These are phyloP conservation scores for Oryzias curvinotus DNA, from an alignment of 2,113 vertebrate genomes.

Conservation along the genomic window DNA sequence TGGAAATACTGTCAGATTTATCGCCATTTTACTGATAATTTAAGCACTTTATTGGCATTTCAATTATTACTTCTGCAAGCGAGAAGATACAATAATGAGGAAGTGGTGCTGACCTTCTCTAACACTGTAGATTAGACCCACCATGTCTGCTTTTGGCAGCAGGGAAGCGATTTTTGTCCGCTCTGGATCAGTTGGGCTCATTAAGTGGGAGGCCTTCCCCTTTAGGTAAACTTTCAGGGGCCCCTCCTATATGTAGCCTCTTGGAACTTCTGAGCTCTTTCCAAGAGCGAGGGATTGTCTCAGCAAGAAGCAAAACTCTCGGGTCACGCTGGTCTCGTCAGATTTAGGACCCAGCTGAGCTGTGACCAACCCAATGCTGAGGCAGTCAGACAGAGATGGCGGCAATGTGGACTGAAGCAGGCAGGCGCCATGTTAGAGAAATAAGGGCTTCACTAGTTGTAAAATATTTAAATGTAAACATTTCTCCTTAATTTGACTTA, in stretches of 20 bases:
- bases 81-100: neutral
- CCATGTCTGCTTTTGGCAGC: neutral
- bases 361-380: constrained; percentile 33
- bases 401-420: neutral
- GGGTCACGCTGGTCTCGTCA: neutral
- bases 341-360: constrained; percentile 28
- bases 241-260: neutral
- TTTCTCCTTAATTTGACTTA: neutral
- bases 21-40: no score
- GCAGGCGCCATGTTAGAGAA: neutral
- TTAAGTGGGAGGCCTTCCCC: neutral
- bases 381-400: constrained; percentile 11
- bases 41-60: no score
- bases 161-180: neutral
- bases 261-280: constrained; percentile 1
- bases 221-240: neutral
- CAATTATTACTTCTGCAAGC: neutral
- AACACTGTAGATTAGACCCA: neutral
- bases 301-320: constrained; percentile 7
- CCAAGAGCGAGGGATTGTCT: constrained; percentile 9
- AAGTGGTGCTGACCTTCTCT: neutral
- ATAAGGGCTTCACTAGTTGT: no score
- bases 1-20: no score
- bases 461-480: no score
- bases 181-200: constrained; percentile 14